Evolutionary conservation across 2,888 invertebrate genomes (phyloP).

Genomic region (Xanthia icteritia): DNA sequence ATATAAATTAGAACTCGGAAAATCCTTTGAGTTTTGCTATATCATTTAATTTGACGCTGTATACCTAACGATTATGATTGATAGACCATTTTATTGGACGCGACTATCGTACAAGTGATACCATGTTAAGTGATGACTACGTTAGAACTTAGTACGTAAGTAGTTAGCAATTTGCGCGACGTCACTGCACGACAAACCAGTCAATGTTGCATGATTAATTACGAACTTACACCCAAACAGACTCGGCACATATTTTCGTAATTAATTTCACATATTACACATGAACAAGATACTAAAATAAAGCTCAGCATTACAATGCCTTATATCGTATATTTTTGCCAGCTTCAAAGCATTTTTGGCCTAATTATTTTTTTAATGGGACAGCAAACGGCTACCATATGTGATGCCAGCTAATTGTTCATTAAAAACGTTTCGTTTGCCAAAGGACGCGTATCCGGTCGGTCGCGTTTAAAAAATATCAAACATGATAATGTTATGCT

Average conservation of each 20-base stretch:
- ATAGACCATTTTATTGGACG: too few species aligned
- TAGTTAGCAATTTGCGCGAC: conserved; percentile 8
- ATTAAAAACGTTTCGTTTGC: conserved; percentile 32
- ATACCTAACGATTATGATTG: too few species aligned
- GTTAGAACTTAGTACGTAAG: conserved; percentile 2
- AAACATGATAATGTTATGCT: conserved; percentile 33
- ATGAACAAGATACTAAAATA: neutral
- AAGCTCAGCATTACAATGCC: neutral
- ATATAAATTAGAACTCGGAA: neutral
- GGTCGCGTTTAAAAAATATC: conserved; percentile 27
- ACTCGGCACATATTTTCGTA: neutral
- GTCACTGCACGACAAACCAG: neutral
- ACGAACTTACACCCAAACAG: neutral
- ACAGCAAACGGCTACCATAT: conserved; percentile 16
- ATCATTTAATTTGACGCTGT: too few species aligned
- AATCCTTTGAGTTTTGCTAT: conserved; percentile 16
- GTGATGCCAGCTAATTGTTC: conserved; percentile 46
- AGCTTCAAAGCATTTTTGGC: conserved; percentile 18
- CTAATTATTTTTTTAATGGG: conserved; percentile 36
- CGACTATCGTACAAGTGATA: too few species aligned
- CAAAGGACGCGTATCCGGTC: conserved; percentile 32
- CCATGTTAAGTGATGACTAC: neutral
- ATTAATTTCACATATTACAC: neutral
- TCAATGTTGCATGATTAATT: conserved; percentile 25
- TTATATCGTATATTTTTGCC: conserved; percentile 1